Evolutionary conservation across 1,140 invertebrate species (phyloP).

Genomic region (Dolichoris vasculosae): DNA sequence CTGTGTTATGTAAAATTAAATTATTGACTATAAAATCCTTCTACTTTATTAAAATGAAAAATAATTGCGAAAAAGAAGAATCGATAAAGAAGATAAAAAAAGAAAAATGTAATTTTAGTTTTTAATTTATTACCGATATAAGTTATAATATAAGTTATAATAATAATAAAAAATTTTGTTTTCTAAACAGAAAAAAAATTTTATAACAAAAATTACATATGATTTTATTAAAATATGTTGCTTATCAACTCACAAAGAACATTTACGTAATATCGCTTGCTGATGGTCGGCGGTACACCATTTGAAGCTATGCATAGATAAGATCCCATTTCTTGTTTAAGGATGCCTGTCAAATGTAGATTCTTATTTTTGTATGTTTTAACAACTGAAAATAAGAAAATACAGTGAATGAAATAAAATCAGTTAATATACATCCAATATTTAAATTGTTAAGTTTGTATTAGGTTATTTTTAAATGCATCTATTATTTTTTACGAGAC

Average conservation of each 20-base stretch:
- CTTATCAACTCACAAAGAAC: slow-evolving; percentile 86
- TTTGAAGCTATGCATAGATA: slow-evolving; percentile 93
- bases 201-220: too few species aligned
- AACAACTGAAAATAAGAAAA: slow-evolving; percentile 72
- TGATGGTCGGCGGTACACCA: slow-evolving; percentile 88
- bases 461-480: too few species aligned
- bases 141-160: too few species aligned
- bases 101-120: too few species aligned
- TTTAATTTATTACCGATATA: too few species aligned
- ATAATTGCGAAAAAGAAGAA: neutral
- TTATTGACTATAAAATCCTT: neutral
- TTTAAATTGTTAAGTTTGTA: too few species aligned
- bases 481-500: too few species aligned
- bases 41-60: neutral
- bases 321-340: slow-evolving; percentile 88
- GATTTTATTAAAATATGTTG: too few species aligned
- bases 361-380: slow-evolving; percentile 81
- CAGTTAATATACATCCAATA: too few species aligned
- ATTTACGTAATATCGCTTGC: slow-evolving; percentile 86
- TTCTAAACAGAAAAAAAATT: too few species aligned
- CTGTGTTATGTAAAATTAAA: too few species aligned
- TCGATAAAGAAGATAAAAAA: neutral
- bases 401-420: neutral
- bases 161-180: too few species aligned
- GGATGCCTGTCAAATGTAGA: slow-evolving; percentile 82